Base-by-base conservation (phyloP, 2,888 invertebrate genomes). In the Rhagium mordax region DNA sequence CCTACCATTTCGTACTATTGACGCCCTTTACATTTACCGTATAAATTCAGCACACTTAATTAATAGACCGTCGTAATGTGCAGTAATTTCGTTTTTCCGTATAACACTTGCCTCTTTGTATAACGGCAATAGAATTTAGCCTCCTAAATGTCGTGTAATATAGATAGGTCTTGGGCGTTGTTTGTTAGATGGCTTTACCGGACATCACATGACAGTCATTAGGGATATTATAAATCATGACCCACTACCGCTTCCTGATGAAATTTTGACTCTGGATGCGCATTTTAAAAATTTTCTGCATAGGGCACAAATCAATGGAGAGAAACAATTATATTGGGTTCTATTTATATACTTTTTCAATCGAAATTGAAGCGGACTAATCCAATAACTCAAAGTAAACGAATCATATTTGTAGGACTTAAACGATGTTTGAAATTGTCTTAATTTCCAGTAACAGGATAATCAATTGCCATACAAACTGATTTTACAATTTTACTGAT, bases 41-140 rank as follows among this genome's bases (percentile, higher is more conserved):
- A 48, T 53, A 65, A 65, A 53, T 65, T 65, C 27, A 53, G 33
- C 29, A 18, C 51, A 13, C 27, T 53, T 33, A 65, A 65, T 65
- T 65, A 65, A 53, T 53, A 65, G 53, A 53, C 33, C 10, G 65
- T 33, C 18, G 13, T 65, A 65, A 65, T 65, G 65, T 18, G 65
- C n/a, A 29, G 53, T 27, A 53, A 53, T 65, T 65, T 65, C 33
- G 65, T 65, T 53, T 65, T 48, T 53, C 53, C 65, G 65, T 53
- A 33, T 20, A 65, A 65, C 53, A 18, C 24, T 53, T 59, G 18
- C 64, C 53, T 62, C 33, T 65, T 65, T 65, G 48, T 29, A 8
- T 27, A 27, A 51, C 27, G 15, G 27, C 51, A 65, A 65, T 53
- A 27, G 53, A 53, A 65, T 65, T 65, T 65, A 53, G 65, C 20